Evolutionary conservation across 1,140 invertebrate species (phyloP), one percentile per base, ranked within the genome.

Genomic region (Sycophaga agraensis): DNA sequence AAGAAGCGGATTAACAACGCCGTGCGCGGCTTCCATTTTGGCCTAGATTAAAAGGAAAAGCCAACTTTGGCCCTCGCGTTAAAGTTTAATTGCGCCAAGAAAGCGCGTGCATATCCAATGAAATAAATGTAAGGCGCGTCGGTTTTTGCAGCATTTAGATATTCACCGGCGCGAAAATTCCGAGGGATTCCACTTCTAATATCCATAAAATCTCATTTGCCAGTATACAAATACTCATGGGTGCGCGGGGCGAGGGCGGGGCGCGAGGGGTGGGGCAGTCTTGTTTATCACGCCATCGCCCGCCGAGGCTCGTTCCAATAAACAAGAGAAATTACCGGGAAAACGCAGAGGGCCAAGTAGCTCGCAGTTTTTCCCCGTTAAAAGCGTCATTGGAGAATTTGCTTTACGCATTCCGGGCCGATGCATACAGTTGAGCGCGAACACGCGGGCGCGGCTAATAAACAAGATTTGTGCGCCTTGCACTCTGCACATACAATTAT

Each of bases 401-500:
- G 70, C 70, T 56, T 62, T 62, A 62, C 37, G 37, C 51, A 63
- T 72, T 66, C 66, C 57, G 59, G 66, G 70, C 68, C 67, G 59
- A 64, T 31, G 55, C 67, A 63, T 70, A 42, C 40, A 53, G 40
- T 39, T 16, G 0, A 0, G 34, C 19, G 21, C 19, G 35, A 35
- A 63, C 64, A 68, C 66, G 59, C 48, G 49, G 50, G 61, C 48
- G 68, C 61, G 61, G 66, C 66, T 69, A 75, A 76, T 79, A 81
- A 79, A 79, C 68, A 73, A 76, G 71, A 79, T 78, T 70, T 77
- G 73, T 64, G 60, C 59, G 60, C 54, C 21, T 19, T 72, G 71
- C 72, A 73, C 74, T 78, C 70, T 64, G 71, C 75, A 75, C 72
- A 75, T 74, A 75, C 74, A 78, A 80, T 80, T 80, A 79, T 79